These are phyloP conservation scores for Pissodes strobi DNA, from an alignment of 1,140 invertebrate genomes.

Conservation along the genomic window DNA sequence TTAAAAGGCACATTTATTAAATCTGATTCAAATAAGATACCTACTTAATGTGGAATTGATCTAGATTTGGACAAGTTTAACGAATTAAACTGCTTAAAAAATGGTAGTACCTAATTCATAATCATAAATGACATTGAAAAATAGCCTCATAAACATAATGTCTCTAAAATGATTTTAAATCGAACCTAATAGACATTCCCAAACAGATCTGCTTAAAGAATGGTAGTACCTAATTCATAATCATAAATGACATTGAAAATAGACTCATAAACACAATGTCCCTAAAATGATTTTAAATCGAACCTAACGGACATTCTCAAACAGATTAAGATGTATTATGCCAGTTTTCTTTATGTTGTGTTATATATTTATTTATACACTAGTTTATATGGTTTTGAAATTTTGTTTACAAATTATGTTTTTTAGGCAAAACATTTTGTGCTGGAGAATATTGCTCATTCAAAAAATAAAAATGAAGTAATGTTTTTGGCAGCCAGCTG, in stretches of 20 bases:
- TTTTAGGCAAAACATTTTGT: constrained; percentile 51
- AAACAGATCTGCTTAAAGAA: not conserved
- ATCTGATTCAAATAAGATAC: too few species aligned
- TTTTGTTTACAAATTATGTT: not conserved
- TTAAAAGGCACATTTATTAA: not conserved
- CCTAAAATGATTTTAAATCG: not conserved
- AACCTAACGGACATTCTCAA: not conserved
- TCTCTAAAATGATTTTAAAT: not conserved
- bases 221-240: too few species aligned
- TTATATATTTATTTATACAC: not conserved
- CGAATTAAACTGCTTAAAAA: too few species aligned
- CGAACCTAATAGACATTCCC: too few species aligned
- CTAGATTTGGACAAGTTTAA: too few species aligned
- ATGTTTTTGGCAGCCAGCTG: constrained; percentile 50
- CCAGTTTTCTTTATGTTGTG: not conserved
- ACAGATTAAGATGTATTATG: not conserved
- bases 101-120: too few species aligned
- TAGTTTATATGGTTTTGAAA: too few species aligned
- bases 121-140: not conserved
- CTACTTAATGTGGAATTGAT: too few species aligned
- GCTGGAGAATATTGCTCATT: constrained; percentile 51
- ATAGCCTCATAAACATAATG: not conserved
- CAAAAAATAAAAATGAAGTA: constrained; percentile 46
- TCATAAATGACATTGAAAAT: not conserved
- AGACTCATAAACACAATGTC: not conserved